Evolutionary conservation across 1,140 invertebrate genomes (phyloP), one percentile per base, ranked within the genome.

Genomic region (Aphaenogaster ashmeadi): DNA sequence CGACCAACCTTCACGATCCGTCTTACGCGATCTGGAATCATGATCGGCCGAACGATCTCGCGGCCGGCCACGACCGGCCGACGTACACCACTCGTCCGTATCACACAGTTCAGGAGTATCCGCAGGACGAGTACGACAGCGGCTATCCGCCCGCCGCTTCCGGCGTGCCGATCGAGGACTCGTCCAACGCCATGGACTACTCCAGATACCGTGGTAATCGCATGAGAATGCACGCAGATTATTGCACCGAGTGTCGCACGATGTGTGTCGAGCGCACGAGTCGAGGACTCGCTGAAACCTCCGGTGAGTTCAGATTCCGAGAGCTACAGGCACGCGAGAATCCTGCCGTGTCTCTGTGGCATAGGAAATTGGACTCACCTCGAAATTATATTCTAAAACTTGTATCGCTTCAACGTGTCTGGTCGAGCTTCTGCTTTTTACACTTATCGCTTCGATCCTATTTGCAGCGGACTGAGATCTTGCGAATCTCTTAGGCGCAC

Each of bases 131-230:
- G 58, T 92, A 92, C 66, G 88, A 88, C 13, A 62, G 64, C 27
- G 78, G 27, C 62, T 85, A 87, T 47, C 71, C 66, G 60, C 56
- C 88, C 13, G 58, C 64, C 15, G 21, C 47, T 58, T 64, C 44
- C 27, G 47, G 44, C 18, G 36, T 56, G 4, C 75, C 89, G 64
- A 86, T 60, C 86, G 90, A 92, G 62, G 90, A 93, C 77, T 79
- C 87, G 87, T 72, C 92, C 33, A 92, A 91, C 86, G 90, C 93
- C 27, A 72, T 93, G 91, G 94, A 94, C 89, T 92, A 93, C 85
- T 93, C 93, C 52, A 88, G 92, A 89, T 95, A 93, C 86, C 95
- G 94, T 94, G 94, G 95, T 95, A 95, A 95, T 93, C 88, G 88
- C 86, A 84, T 87, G 36, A 85, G 71, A 87, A 87, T 74, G 89